phyloP scores from a whole-genome alignment of 2,113 vertebrate genomes.

The Semnopithecus entellus region DNA sequence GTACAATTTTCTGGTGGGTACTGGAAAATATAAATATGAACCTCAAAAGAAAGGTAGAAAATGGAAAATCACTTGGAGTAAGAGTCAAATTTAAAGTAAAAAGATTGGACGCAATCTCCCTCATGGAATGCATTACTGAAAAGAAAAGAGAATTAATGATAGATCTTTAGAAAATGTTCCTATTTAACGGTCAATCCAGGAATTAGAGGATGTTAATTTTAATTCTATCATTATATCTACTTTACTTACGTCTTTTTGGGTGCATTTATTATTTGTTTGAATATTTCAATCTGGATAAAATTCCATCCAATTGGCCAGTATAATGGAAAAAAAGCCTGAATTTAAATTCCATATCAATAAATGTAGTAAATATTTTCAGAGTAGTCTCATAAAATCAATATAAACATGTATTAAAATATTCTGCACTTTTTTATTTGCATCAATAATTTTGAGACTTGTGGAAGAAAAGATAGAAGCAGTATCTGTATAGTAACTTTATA shows the following conservation, averaged over 20 bases:
- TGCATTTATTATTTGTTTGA: not conserved
- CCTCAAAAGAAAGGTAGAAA: not conserved
- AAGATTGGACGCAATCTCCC: not conserved
- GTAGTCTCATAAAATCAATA: not conserved
- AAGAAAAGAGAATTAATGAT: not conserved
- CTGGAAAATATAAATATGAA: not conserved
- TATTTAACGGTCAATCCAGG: not conserved
- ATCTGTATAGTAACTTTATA: not conserved
- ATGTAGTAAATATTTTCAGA: slow-evolving; percentile 22
- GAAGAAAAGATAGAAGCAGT: not conserved
- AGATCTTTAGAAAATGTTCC: not conserved
- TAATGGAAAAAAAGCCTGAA: not conserved
- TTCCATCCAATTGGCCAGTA: not conserved
- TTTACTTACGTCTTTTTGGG: not conserved
- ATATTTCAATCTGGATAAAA: not conserved
- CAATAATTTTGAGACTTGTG: not conserved
- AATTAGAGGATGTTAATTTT: not conserved
- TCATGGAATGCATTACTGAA: not conserved
- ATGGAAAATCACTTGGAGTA: not conserved
- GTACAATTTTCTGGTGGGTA: not conserved
- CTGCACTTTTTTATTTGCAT: not conserved
- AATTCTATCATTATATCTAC: not conserved
- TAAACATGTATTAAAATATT: not conserved
- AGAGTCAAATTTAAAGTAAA: slow-evolving; percentile 19
- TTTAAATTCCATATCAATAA: not conserved